These are phyloP conservation scores for Mohoua ochrocephala DNA, from an alignment of 2,113 vertebrate genomes.

Conservation along the genomic window DNA sequence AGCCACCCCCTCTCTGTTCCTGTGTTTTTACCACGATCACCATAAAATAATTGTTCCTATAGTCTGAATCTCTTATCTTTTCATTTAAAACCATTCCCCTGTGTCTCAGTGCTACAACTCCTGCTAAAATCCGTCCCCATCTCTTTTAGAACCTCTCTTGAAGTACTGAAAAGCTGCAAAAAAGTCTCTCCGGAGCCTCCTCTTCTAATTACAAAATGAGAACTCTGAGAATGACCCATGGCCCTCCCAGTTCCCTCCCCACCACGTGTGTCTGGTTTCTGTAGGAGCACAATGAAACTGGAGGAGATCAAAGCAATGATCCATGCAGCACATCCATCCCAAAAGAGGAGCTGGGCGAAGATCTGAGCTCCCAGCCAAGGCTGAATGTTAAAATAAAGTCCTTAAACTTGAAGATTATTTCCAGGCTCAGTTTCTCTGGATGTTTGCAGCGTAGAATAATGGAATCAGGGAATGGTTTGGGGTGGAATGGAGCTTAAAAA, in stretches of 20 bases:
- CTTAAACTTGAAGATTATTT: background rate
- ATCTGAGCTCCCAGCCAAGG: background rate
- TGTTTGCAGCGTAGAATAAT: background rate
- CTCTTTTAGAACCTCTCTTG: too few relatives aligned
- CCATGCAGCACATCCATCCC: background rate
- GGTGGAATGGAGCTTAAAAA: background rate
- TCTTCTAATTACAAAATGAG: background rate
- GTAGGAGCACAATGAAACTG: background rate
- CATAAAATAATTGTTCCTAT: background rate
- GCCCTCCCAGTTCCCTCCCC: background rate
- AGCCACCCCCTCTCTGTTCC: background rate
- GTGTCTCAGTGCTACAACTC: background rate
- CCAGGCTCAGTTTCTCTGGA: background rate
- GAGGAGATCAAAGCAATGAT: background rate
- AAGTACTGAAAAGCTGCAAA: background rate
- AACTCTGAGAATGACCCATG: background rate
- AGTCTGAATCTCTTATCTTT: background rate
- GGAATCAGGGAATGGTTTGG: background rate
- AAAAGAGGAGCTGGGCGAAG: background rate
- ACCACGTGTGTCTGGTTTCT: rapidly evolving
- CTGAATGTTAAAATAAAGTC: background rate
- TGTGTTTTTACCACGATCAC: background rate
- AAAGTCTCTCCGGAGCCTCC: too few relatives aligned
- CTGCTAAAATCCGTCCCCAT: background rate
- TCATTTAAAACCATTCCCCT: background rate